Percentiles rank a stretch among this genome's conserved stretches.
Evolutionary conservation across 2,888 invertebrate species (phyloP).

Genomic region (Athalia rosae): DNA sequence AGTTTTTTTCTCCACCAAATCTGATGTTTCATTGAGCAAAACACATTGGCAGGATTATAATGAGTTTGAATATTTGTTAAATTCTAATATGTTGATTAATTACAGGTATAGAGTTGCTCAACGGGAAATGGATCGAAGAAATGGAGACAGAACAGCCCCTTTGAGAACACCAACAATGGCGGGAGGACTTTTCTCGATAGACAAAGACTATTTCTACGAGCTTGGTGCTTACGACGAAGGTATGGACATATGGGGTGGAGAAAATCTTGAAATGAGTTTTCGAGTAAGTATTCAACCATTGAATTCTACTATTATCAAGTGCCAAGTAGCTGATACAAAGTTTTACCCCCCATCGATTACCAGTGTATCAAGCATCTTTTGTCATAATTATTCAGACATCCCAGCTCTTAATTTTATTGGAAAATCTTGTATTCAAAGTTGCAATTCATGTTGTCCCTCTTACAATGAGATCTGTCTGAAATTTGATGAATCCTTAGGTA

Average conservation of each 20-base stretch:
- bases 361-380: too few species aligned
- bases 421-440: too few species aligned
- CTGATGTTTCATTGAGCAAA: too few species aligned
- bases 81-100: conserved; percentile 24
- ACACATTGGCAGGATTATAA: too few species aligned
- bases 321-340: conserved; percentile 29
- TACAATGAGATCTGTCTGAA: too few species aligned
- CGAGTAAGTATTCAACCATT: conserved; percentile 79
- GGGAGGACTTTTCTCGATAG: conserved; percentile 96
- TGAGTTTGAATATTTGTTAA: too few species aligned
- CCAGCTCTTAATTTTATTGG: too few species aligned
- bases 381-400: too few species aligned
- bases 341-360: neutral
- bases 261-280: conserved; percentile 96
- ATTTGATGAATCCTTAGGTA: too few species aligned
- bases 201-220: conserved; percentile 97
- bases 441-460: too few species aligned
- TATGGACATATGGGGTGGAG: conserved; percentile 99
- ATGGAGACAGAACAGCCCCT: conserved; percentile 94
- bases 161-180: conserved; percentile 98
- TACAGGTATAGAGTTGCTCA: conserved; percentile 97
- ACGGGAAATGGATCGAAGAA: conserved; percentile 95
- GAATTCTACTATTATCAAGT: neutral
- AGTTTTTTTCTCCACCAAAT: too few species aligned
- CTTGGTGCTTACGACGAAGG: conserved; percentile 98